Percentiles rank a stretch among this genome's conserved stretches.
Evolutionary conservation across 1,140 invertebrate genomes (phyloP).

Genomic region (Cryptotermes secundus): DNA sequence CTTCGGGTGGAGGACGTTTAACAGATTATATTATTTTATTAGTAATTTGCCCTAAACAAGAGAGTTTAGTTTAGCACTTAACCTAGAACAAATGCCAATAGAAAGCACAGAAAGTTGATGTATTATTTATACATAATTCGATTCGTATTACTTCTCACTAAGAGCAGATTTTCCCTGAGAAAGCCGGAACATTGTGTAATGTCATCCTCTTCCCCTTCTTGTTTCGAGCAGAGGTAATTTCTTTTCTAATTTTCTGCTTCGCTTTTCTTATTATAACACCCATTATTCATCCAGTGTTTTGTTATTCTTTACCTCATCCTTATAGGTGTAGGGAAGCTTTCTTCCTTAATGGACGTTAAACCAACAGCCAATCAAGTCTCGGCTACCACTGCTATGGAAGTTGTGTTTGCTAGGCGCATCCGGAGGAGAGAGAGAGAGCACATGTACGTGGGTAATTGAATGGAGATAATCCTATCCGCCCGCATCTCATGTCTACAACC

Average conservation of each 20-base stretch:
- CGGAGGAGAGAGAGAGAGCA: neutral
- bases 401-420: neutral
- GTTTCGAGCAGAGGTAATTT: neutral
- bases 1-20: too few species aligned
- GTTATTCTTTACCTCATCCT: neutral
- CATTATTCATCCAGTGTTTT: neutral
- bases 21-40: too few species aligned
- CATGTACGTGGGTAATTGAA: neutral
- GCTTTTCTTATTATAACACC: neutral
- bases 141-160: neutral
- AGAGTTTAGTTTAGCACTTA: too few species aligned
- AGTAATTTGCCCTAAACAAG: too few species aligned
- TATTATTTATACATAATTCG: neutral
- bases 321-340: neutral
- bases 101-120: too few species aligned
- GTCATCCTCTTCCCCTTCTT: neutral
- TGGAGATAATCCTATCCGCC: conserved; percentile 1
- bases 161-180: neutral
- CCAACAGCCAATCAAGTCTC: neutral
- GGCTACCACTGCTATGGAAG: neutral
- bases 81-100: too few species aligned
- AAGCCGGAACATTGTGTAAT: neutral
- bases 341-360: conserved; percentile 19
- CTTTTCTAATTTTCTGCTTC: neutral
- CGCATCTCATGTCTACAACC: neutral